Base-by-base conservation (phyloP, 1,140 invertebrate species). In the Rhyacophila brunnea region DNA sequence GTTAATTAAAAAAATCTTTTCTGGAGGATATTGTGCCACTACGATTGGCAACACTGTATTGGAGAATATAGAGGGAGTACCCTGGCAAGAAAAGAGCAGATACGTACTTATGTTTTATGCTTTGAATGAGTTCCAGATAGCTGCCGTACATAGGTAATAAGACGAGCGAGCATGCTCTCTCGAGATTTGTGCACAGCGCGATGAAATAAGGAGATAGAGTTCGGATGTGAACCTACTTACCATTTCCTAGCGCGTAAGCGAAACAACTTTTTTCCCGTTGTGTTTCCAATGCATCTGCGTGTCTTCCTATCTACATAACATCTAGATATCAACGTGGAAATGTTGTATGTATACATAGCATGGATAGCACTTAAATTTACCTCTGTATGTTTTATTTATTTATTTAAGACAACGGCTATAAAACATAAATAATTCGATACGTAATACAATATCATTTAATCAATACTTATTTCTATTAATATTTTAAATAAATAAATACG, bases 191-290 rank as follows among this genome's bases (percentile, higher is more conserved):
- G 50, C 14, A 49, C 40, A 53, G 50, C 32, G 60, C 60, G 60
- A 62, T 62, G 60, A 62, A 62, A 62, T 62, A 57, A 50, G 54
- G 47, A 62, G 54, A 62, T 62, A 57, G 40, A 57, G 7, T 48
- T 48, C 48, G 60, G 60, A 62, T 62, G 54, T 40, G 60, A 34
- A 49, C 38, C 51, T 60, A 20, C 51, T 55, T 52, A 60, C 50
- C 49, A 54, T 56, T 57, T 62, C 50, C 54, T 48, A 15, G 48
- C 47, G 48, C 60, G 54, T 55, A 55, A 55, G 46, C 51, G 56
- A 61, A 61, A 49, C 53, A 56, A 44, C 47, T 58, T 58, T 38
- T 58, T 58, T 52, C 40, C 40, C 18, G 35, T 23, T 28, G 19
- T n/a, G 15, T 23, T 13, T 23, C 45, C 19, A 2, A 47, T 47